A percentile compares a stretch with the other conserved stretches of the same genome.
Evolutionary conservation across 2,888 invertebrate genomes (phyloP).

Genomic region (Lymantria dispar): DNA sequence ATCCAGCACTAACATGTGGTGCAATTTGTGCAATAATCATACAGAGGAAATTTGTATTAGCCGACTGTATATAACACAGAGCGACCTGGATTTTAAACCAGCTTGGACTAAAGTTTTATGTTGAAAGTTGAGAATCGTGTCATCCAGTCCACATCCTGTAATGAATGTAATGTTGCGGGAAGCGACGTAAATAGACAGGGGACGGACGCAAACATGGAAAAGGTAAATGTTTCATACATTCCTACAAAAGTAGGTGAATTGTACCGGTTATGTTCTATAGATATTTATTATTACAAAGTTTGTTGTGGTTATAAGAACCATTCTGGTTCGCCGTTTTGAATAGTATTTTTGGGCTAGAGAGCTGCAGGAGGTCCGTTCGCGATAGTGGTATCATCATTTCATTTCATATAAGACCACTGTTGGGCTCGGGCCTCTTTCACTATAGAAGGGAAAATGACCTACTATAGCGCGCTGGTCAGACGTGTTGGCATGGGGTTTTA

Average conservation of each 20-base stretch:
- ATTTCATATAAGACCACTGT: no score
- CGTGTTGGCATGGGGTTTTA: no score
- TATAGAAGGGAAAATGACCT: no score
- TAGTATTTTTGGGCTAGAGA: no score
- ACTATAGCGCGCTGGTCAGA: no score
- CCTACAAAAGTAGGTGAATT: background rate
- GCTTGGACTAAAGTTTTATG: slow-evolving; percentile 31
- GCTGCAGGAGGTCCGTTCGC: no score
- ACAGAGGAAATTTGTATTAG: slow-evolving; percentile 50
- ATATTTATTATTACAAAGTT: background rate
- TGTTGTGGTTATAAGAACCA: no score
- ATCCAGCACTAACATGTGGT: slow-evolving; percentile 21
- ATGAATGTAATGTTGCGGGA: slow-evolving; percentile 58
- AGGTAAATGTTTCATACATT: background rate
- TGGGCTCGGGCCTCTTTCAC: no score
- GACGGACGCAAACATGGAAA: background rate
- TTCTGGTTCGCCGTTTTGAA: no score
- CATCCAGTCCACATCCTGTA: slow-evolving; percentile 34
- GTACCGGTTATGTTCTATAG: background rate
- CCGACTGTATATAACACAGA: slow-evolving; percentile 44
- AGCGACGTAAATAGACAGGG: slow-evolving; percentile 33
- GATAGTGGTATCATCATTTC: no score
- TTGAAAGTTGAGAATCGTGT: slow-evolving; percentile 61
- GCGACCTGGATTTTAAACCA: slow-evolving; percentile 50
- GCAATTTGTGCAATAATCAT: slow-evolving; percentile 27